Evolutionary conservation across 2,888 invertebrate species (phyloP).

Genomic region (Apotomis capreana): DNA sequence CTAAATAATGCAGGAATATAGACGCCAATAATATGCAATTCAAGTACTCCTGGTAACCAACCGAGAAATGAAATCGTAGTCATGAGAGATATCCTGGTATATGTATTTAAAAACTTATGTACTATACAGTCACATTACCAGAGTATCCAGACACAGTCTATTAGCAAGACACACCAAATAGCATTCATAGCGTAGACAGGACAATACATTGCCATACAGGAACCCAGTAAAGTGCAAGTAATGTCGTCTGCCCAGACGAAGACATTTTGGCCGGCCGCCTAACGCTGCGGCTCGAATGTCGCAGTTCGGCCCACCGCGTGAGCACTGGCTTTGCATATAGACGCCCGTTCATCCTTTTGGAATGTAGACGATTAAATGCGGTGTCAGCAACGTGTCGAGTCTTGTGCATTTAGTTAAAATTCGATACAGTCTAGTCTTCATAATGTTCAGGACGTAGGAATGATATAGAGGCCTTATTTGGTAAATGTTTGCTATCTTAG

Average conservation of each 20-base stretch:
- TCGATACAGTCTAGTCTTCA: neutral
- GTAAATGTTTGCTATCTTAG: no score
- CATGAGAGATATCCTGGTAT: no score
- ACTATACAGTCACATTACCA: neutral
- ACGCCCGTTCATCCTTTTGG: constrained; percentile 33
- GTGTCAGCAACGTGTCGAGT: constrained; percentile 26
- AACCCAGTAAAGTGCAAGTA: constrained; percentile 29
- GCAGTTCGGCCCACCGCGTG: constrained; percentile 23
- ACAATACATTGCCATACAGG: constrained; percentile 7
- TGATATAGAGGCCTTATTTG: no score
- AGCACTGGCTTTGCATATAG: constrained; percentile 36
- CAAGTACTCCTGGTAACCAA: no score
- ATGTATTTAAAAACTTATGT: no score
- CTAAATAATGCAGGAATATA: no score
- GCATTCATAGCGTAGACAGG: neutral
- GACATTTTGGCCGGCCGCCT: constrained; percentile 66
- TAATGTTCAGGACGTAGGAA: neutral
- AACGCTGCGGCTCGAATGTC: constrained; percentile 48
- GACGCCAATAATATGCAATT: no score
- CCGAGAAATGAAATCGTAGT: no score
- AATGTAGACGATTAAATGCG: constrained; percentile 28
- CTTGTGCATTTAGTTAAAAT: constrained; percentile 1
- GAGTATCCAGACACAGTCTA: neutral
- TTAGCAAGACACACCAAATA: neutral
- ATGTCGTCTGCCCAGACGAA: constrained; percentile 53